phyloP scores from a whole-genome alignment of 2,113 vertebrate species.

The Tursiops truncatus region DNA sequence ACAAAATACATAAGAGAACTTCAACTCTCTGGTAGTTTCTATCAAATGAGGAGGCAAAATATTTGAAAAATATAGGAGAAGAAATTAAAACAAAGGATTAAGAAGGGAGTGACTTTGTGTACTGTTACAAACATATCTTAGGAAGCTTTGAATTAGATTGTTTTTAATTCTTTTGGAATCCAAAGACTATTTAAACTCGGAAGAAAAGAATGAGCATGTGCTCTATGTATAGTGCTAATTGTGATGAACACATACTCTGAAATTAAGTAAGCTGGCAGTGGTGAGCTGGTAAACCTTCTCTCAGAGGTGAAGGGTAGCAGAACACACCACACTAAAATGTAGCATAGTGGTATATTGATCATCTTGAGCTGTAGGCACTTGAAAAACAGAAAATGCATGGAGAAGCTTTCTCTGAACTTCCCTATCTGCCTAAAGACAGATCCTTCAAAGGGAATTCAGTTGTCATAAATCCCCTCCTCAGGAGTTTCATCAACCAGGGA shows the following conservation, averaged over 20 bases:
- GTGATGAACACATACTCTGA: background rate
- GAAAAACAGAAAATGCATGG: background rate
- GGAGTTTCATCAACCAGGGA: background rate
- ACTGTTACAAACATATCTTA: background rate
- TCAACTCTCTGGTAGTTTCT: background rate
- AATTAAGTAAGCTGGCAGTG: background rate
- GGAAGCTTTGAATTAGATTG: background rate
- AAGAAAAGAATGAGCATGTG: background rate
- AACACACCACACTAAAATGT: background rate
- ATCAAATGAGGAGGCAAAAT: constrained; percentile 6
- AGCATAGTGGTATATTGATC: background rate
- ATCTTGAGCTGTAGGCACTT: background rate
- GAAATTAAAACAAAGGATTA: background rate
- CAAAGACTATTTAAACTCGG: background rate
- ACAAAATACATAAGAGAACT: background rate
- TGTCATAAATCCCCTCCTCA: background rate
- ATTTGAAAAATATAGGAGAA: background rate
- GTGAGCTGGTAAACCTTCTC: background rate
- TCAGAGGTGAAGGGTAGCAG: background rate
- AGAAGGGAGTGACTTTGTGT: background rate
- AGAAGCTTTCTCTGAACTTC: background rate
- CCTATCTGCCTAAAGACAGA: background rate
- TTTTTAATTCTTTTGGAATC: background rate
- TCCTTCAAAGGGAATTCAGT: background rate
- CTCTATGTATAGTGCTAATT: background rate